Percentiles rank a stretch among this genome's conserved stretches.
Evolutionary conservation across 2,888 invertebrate genomes (phyloP).

Genomic region (Meandrusa payeni): DNA sequence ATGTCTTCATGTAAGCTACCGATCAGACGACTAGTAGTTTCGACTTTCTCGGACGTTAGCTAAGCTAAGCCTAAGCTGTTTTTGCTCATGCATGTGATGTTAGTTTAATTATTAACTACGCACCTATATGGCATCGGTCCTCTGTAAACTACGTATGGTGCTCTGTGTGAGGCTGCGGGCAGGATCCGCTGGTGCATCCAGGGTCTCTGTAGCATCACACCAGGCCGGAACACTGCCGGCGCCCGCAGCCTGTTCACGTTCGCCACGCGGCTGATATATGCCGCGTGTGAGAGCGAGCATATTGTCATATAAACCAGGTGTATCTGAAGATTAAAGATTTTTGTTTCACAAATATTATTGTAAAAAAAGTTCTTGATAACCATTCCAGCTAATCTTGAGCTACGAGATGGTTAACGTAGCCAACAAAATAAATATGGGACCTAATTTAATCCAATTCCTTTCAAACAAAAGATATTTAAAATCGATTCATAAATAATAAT

Average conservation of each 20-base stretch:
- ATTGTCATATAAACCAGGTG: slow-evolving; percentile 46
- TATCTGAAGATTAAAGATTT: slow-evolving; percentile 28
- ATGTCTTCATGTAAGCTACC: too few relatives aligned
- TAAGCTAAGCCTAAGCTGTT: too few relatives aligned
- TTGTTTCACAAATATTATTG: too few relatives aligned
- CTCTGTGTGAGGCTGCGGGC: slow-evolving; percentile 52
- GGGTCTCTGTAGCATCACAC: slow-evolving; percentile 53
- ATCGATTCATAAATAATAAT: too few relatives aligned
- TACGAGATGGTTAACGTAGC: too few relatives aligned
- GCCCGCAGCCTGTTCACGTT: slow-evolving; percentile 46
- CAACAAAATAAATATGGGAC: too few relatives aligned
- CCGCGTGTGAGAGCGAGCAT: slow-evolving; percentile 52
- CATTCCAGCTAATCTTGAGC: too few relatives aligned
- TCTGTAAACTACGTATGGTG: slow-evolving; percentile 60
- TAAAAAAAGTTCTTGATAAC: too few relatives aligned
- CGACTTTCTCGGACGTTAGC: too few relatives aligned
- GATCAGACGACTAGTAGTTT: too few relatives aligned
- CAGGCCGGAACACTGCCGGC: slow-evolving; percentile 60
- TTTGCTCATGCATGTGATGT: not conserved
- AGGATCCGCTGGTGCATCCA: slow-evolving; percentile 49
- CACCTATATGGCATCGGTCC: slow-evolving; percentile 53
- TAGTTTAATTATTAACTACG: slow-evolving; percentile 3
- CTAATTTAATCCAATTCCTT: too few relatives aligned
- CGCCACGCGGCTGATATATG: slow-evolving; percentile 59
- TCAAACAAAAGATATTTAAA: too few relatives aligned